These are phyloP conservation scores for Drosophila ustulata DNA, from an alignment of 2,888 invertebrate genomes.

Conservation along the genomic window DNA sequence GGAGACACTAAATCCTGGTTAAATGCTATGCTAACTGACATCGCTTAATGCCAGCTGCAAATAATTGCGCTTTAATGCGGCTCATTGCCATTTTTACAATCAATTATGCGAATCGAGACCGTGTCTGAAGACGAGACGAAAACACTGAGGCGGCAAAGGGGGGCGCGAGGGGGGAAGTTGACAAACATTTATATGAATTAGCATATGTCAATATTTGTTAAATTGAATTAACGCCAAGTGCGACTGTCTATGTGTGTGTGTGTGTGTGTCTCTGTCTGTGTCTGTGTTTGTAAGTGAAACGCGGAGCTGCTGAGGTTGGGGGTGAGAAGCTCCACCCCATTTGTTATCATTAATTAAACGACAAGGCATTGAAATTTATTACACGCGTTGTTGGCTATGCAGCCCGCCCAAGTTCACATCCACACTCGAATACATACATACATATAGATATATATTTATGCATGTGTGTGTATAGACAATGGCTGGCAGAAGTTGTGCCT, in stretches of 20 bases:
- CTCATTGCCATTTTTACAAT: slow-evolving; percentile 80
- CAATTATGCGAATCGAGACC: slow-evolving; percentile 64
- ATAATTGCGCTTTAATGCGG: slow-evolving; percentile 77
- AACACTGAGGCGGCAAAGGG: background rate
- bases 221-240: slow-evolving; percentile 77
- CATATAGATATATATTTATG: background rate
- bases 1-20: slow-evolving; percentile 54
- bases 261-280: slow-evolving; percentile 10
- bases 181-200: slow-evolving; percentile 78
- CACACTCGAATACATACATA: background rate
- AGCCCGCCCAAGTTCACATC: slow-evolving; percentile 17
- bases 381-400: slow-evolving; percentile 73
- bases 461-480: slow-evolving; percentile 46
- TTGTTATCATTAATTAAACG: slow-evolving; percentile 81
- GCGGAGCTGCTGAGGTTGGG: slow-evolving; percentile 10
- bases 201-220: slow-evolving; percentile 82
- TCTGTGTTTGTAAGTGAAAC: slow-evolving; percentile 21
- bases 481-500: slow-evolving; percentile 62
- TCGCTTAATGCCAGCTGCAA: slow-evolving; percentile 73
- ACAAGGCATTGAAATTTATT: slow-evolving; percentile 81
- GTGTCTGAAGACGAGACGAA: background rate
- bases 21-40: slow-evolving; percentile 67
- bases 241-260: slow-evolving; percentile 6
- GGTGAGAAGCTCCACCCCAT: slow-evolving; percentile 55
- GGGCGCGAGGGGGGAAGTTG: slow-evolving; percentile 19